phyloP scores from a whole-genome alignment of 2,113 vertebrate species.

The Antigone vipio region DNA sequence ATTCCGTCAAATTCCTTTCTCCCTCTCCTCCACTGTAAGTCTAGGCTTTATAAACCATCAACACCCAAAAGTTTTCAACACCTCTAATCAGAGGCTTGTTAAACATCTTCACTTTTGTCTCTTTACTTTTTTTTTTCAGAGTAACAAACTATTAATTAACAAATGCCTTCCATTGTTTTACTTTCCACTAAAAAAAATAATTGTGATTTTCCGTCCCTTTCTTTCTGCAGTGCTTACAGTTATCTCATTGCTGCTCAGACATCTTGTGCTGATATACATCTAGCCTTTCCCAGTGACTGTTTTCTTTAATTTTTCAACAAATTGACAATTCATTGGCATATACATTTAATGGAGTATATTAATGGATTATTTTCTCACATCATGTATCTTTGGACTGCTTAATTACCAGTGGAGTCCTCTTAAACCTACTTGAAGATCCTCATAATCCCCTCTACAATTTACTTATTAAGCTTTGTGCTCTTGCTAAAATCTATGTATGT shows the following conservation, averaged over 20 bases:
- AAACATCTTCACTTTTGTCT: neutral
- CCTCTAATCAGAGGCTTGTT: neutral
- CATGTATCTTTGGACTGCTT: neutral
- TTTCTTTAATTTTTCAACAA: neutral
- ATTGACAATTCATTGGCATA: neutral
- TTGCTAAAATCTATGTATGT: neutral
- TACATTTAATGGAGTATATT: neutral
- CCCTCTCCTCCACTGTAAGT: neutral
- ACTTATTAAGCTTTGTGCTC: neutral
- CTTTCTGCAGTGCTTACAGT: neutral
- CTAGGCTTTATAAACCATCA: neutral
- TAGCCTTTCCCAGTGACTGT: neutral
- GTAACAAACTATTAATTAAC: neutral
- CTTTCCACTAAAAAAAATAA: neutral
- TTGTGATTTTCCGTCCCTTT: neutral
- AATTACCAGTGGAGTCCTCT: neutral
- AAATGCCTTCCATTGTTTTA: neutral
- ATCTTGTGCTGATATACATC: neutral
- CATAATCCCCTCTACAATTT: neutral
- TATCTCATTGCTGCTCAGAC: neutral
- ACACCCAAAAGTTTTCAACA: neutral
- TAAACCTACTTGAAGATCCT: neutral
- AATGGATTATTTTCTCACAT: neutral
- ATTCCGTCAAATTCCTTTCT: neutral
- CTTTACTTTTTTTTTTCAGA: neutral